Conservation (phyloP, 2,888 invertebrate species). For the Andrena camellia region DNA sequence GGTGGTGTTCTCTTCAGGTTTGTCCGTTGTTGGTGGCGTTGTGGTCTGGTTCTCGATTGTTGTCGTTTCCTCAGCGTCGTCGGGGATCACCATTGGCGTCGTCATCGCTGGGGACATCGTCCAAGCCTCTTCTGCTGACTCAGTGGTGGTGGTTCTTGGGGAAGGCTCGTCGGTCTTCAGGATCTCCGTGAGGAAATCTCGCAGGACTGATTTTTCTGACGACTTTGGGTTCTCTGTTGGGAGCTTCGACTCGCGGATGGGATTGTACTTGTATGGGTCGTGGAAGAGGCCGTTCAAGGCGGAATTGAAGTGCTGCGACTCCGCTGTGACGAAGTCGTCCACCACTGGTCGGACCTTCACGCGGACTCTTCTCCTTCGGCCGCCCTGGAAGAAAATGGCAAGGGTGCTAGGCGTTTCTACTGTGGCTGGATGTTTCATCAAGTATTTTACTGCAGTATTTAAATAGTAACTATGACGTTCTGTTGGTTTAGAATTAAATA, state of each 20-base stretch:
- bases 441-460: too few species aligned
- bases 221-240: slow-evolving; percentile 31
- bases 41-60: slow-evolving; percentile 53
- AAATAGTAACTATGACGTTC: too few species aligned
- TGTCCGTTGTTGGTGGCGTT: slow-evolving; percentile 76
- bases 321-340: slow-evolving; percentile 92
- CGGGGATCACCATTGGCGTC: slow-evolving; percentile 40
- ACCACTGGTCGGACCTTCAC: slow-evolving; percentile 90
- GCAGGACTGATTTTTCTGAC: slow-evolving; percentile 67
- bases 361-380: slow-evolving; percentile 90
- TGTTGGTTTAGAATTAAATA: too few species aligned
- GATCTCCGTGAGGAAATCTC: slow-evolving; percentile 75
- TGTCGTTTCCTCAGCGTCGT: slow-evolving; percentile 45
- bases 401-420: too few species aligned
- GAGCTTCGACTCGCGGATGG: slow-evolving; percentile 47
- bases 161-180: slow-evolving; percentile 66
- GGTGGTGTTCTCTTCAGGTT: slow-evolving; percentile 80
- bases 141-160: slow-evolving; percentile 59
- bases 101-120: slow-evolving; percentile 57
- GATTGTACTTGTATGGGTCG: slow-evolving; percentile 66
- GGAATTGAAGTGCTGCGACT: slow-evolving; percentile 90
- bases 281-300: slow-evolving; percentile 78
- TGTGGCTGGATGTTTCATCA: too few species aligned
- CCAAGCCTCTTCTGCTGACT: slow-evolving; percentile 65
- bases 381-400: slow-evolving; percentile 47